Evolutionary conservation across 2,888 invertebrate genomes (phyloP), one percentile per base, ranked within the genome.

Genomic region (Melanotus villosus): DNA sequence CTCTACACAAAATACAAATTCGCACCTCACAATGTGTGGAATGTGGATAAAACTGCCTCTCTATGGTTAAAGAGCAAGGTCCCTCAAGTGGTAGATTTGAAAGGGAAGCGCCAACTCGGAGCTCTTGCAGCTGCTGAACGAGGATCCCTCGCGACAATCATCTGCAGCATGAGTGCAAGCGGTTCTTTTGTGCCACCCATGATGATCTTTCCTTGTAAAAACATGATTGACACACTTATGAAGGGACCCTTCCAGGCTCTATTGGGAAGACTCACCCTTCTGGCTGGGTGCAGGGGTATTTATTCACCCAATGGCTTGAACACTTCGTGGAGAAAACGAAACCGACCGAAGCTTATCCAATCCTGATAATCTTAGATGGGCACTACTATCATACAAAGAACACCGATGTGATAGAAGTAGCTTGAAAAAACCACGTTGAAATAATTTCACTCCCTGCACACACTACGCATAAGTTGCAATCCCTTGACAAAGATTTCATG

Each of bases 401-500:
- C 66, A 74, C 80, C 12, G 78, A 79, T 68, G 57, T 80, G 41
- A 78, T 83, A 64, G 77, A 77, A 16, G 23, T 78, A 38, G 82
- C 80, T 7, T 56, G 79, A 38, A 73, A 79, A 64, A 81, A 82
- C 75, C 70, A 80, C 66, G 79, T 80, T 1, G 70, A 68, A 19
- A 80, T 81, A 16, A 65, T 82, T 9, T 80, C 73, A 7, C 69
- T 81, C 64, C 82, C 82, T 45, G 80, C 79, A 45, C 80, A 26
- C 26, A 5, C 26, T 26, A 26, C 26, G 4, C 26, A 26, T 7
- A 3, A 7, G 4, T 5, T 26, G 83, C 65, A 82, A 64, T 79
- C 80, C 10, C 38, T 81, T 26, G 81, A 82, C 54, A 79, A 76
- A 23, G 77, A 78, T 2, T 80, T 83, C 30, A 82, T 82, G 80